Base-by-base conservation (phyloP, 2,888 invertebrate genomes). In the Microchrysa polita region DNA sequence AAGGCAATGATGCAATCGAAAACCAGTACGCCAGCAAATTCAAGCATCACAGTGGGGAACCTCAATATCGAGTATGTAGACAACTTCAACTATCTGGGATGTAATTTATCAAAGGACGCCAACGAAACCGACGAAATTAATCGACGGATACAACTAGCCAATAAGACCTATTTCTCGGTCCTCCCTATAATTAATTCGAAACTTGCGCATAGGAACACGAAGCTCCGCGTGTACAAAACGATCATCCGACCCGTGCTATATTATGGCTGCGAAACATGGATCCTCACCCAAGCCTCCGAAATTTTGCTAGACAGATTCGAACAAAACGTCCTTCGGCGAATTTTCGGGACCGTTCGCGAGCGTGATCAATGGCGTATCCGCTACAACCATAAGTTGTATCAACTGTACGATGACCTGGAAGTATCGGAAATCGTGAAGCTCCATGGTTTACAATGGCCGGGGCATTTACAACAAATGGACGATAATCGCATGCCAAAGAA, bases 141-240 rank as follows among this genome's bases (percentile, higher is more conserved):
- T 2, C 27, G 27, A 34, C 27, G 27, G 27, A 34, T 34, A 34
- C 27, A 34, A 12, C 48, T 48, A n/a, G 48, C 48, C 2, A n/a
- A 48, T 48, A 48, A 48, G 48, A 48, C 48, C 12, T 10, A 7
- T 10, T 48, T 48, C 48, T 48, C 48, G 48, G 48, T 48, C 14
- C 48, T 48, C 14, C 48, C 48, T 10, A 48, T 48, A 48, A 48
- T 48, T 4, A 48, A 48, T 7, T n/a, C 48, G 16, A 48, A 48
- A 12, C 16, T 7, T 48, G 48, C 12, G 48, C 48, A 48, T 12
- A 48, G 48, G 12, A 48, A n/a, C 48, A 48, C 16, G 48, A 48
- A 48, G 48, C 48, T 48, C 48, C 48, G 48, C 48, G 48, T 48
- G 12, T 48, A 48, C 48, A 48, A 48, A 48, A 48, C 48, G 5